Base-by-base conservation (phyloP, 2,797 vertebrate species). In the Orientallactaga sibirica region DNA sequence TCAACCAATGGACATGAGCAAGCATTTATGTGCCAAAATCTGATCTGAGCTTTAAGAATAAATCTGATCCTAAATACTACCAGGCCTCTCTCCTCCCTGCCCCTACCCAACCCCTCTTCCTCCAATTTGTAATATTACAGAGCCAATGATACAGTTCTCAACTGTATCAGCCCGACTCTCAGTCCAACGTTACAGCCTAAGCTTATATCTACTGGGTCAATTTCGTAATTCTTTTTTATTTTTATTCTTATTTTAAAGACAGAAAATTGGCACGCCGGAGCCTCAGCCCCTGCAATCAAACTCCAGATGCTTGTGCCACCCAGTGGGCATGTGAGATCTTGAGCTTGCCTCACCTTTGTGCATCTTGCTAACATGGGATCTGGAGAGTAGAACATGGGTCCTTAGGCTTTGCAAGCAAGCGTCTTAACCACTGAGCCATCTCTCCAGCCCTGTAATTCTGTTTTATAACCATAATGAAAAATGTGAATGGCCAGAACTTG, bases 391-490 rank as follows among this genome's bases (percentile, higher is more conserved):
- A 48, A 48, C 48, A 48, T 48, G 48, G 48, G 6, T 48, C 48
- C 48, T 48, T 48, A 48, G 7, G 8, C 48, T 48, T 48, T 10
- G 10, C 48, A 8, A 10, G 48, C 43, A 48, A 48, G 43, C 48
- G 10, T 10, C 48, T 48, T 48, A 48, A 9, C 48, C 48, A 48
- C 48, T 48, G 10, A 48, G 48, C 48, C 43, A 48, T 5, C 43
- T 48, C 43, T 48, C 43, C 43, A 48, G 8, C 43, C 43, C 48
- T 48, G 48, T 48, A 88, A 29, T 33, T 86, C 58, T 29, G 84
- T 66, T 70, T 86, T 75, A 61, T 14, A 91, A 48, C 19, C 64
- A 74, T 78, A 86, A 91, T 68, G 22, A 95, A 93, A 92, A 71
- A 41, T 68, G 29, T 82, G 19, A 91, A 55, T 82, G 37, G 79